Evolutionary conservation across 1,140 invertebrate species (phyloP).

Genomic region (Brachionus calyciflorus): DNA sequence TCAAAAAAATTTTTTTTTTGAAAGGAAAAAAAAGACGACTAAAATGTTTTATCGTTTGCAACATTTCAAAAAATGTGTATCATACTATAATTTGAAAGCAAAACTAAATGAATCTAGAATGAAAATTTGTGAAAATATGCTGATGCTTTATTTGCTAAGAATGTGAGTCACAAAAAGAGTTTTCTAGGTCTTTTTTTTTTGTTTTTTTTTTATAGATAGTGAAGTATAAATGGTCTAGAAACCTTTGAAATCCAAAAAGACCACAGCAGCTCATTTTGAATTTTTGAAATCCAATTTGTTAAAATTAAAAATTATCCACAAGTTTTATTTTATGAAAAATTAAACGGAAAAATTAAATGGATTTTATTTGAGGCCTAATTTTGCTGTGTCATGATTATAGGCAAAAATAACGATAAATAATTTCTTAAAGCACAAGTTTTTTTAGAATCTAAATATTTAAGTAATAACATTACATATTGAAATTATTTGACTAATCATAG

Average conservation of each 20-base stretch:
- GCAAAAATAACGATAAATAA: too few relatives aligned
- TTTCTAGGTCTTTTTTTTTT: neutral
- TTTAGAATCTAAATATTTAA: too few relatives aligned
- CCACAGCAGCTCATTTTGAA: neutral
- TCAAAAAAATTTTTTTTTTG: too few relatives aligned
- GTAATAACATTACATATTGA: too few relatives aligned
- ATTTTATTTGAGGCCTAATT: too few relatives aligned
- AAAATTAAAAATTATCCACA: neutral
- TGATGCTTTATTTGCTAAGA: too few relatives aligned
- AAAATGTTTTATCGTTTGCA: conserved; percentile 30
- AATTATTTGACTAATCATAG: too few relatives aligned
- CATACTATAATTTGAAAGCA: conserved; percentile 16
- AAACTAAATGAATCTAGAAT: conserved; percentile 33
- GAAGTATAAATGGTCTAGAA: neutral
- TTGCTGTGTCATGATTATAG: too few relatives aligned
- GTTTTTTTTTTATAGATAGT: neutral
- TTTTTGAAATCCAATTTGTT: neutral
- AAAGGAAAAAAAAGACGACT: too few relatives aligned
- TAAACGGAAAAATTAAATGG: too few relatives aligned
- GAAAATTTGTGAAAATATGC: too few relatives aligned
- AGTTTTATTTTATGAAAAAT: neutral
- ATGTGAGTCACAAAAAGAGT: neutral
- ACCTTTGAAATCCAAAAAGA: neutral
- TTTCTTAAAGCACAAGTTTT: too few relatives aligned
- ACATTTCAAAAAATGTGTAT: conserved; percentile 13